These are phyloP conservation scores for Lophura nycthemera DNA, from an alignment of 2,113 vertebrate genomes.

Conservation along the genomic window DNA sequence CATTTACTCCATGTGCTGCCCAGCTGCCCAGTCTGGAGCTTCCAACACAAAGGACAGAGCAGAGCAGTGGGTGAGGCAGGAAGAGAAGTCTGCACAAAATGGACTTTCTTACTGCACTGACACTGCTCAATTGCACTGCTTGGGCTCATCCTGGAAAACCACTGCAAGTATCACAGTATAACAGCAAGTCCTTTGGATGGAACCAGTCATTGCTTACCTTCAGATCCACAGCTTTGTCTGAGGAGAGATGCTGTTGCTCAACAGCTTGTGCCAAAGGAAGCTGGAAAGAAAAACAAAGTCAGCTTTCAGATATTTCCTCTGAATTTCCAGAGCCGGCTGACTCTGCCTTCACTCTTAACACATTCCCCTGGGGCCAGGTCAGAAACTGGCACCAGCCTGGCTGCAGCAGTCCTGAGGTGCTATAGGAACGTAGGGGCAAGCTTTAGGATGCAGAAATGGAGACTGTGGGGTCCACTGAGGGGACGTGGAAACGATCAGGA, in stretches of 20 bases:
- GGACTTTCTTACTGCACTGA: background rate
- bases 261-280: background rate
- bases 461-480: accelerated
- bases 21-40: background rate
- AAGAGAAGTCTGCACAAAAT: background rate
- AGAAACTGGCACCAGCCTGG: background rate
- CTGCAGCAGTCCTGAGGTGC: background rate
- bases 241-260: conserved; percentile 11
- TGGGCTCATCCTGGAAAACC: background rate
- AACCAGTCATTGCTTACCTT: conserved; percentile 3
- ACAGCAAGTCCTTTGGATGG: background rate
- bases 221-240: conserved; percentile 7
- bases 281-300: background rate
- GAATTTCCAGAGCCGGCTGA: background rate
- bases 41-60: background rate
- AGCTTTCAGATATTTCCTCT: background rate
- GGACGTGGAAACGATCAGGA: background rate
- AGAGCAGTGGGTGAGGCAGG: background rate
- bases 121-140: background rate
- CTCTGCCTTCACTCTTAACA: background rate
- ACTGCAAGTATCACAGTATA: background rate
- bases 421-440: background rate
- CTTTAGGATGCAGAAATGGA: background rate
- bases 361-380: background rate
- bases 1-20: background rate